Conservation (phyloP, 2,797 vertebrate species). For the Ataeniobius toweri region DNA sequence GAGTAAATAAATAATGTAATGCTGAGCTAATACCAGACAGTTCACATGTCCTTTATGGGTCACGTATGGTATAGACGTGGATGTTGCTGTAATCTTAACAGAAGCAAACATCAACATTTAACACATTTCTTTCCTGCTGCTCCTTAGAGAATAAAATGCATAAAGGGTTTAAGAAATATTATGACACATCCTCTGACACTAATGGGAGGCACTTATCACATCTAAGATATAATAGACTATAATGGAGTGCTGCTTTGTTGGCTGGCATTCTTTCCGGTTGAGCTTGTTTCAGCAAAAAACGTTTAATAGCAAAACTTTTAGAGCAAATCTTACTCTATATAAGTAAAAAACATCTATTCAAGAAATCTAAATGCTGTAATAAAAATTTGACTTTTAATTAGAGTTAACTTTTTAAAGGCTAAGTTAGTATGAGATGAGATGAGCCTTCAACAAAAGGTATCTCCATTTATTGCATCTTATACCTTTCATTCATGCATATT, state of each 20-base stretch:
- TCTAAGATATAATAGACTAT: background rate
- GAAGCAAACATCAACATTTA: background rate
- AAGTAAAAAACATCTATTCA: background rate
- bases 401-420: background rate
- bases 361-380: background rate
- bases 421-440: background rate
- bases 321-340: background rate
- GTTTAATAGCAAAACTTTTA: background rate
- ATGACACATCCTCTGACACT: background rate
- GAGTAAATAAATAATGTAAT: background rate
- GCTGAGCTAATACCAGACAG: background rate
- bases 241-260: background rate
- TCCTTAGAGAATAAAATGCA: background rate
- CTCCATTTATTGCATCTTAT: background rate
- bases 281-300: background rate
- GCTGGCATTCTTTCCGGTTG: too few relatives aligned
- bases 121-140: background rate
- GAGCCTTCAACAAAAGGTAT: background rate
- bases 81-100: background rate
- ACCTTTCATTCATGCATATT: background rate
- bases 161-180: background rate
- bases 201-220: background rate
- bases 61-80: background rate
- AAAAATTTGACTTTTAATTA: background rate
- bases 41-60: background rate